These are phyloP conservation scores for Pristionchus mayeri DNA, from an alignment of 2,888 invertebrate genomes.

Conservation along the genomic window DNA sequence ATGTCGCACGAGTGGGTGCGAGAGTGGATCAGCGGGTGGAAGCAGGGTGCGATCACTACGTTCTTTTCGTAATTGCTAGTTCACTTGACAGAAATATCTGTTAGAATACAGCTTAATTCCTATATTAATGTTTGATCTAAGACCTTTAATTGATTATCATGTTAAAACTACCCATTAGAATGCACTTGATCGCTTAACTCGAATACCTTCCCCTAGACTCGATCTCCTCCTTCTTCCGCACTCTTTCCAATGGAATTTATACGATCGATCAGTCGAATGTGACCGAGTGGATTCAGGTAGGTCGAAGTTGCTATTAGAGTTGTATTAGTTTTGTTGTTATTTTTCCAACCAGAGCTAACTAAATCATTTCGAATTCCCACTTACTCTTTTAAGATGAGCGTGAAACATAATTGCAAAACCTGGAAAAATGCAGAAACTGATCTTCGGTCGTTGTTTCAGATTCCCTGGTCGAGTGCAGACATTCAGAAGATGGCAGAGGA, in stretches of 20 bases:
- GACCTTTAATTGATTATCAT: too few relatives aligned
- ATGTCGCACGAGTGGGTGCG: conserved; percentile 65
- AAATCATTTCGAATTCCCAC: background rate
- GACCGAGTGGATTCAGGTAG: conserved; percentile 64
- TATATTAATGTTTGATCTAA: too few relatives aligned
- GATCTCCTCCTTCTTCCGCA: conserved; percentile 68
- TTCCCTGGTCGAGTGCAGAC: conserved; percentile 66
- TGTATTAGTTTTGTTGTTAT: background rate
- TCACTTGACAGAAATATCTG: too few relatives aligned
- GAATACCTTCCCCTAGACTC: too few relatives aligned
- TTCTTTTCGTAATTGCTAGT: too few relatives aligned
- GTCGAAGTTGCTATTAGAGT: too few relatives aligned
- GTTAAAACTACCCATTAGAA: too few relatives aligned
- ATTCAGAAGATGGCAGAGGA: conserved; percentile 60
- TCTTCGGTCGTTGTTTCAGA: background rate
- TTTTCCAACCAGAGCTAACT: background rate
- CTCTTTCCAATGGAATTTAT: conserved; percentile 75
- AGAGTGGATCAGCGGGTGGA: conserved; percentile 68
- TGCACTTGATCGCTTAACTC: too few relatives aligned
- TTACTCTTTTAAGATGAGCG: too few relatives aligned
- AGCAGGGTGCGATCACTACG: conserved; percentile 61
- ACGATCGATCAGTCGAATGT: conserved; percentile 71
- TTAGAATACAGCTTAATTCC: too few relatives aligned
- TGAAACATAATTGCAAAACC: too few relatives aligned
- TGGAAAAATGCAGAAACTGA: too few relatives aligned